Conservation (phyloP, 2,797 vertebrate genomes). For the Gallinago solitaria region DNA sequence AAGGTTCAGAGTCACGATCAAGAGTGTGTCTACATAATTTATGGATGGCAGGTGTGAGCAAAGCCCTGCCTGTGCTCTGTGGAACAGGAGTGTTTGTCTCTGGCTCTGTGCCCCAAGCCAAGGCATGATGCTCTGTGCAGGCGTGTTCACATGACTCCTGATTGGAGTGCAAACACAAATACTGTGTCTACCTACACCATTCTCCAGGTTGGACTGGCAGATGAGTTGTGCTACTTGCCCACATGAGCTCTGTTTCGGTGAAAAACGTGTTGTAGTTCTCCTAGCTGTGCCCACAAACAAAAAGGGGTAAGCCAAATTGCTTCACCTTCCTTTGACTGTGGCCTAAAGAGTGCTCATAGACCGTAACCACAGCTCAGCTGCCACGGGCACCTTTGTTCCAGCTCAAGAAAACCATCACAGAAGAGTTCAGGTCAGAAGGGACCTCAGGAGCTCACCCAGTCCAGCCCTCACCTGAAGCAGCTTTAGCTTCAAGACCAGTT, state of each 20-base stretch:
- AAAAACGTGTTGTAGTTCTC: accelerated
- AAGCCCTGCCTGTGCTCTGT: not conserved
- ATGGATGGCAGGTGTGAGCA: not conserved
- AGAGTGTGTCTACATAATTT: not conserved
- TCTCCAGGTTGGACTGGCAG: not conserved
- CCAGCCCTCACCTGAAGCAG: not conserved
- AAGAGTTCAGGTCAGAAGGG: not conserved
- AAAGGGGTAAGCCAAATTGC: not conserved
- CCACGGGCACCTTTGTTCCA: accelerated
- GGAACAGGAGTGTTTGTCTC: not conserved
- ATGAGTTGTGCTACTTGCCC: not conserved
- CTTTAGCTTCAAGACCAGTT: not conserved
- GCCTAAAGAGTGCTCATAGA: not conserved
- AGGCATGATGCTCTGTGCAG: not conserved
- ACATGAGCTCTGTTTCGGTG: not conserved
- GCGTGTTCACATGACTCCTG: not conserved
- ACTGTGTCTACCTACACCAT: not conserved
- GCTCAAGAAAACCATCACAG: not conserved
- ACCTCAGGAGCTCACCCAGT: not conserved
- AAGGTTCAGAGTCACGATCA: not conserved
- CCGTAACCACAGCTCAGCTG: not conserved
- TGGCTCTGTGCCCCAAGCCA: not conserved
- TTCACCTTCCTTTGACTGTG: not conserved
- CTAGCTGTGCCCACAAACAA: not conserved
- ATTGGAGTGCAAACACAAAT: not conserved